Evolutionary conservation across 2,113 vertebrate genomes (phyloP), one percentile per base, ranked within the genome.

Genomic region (Hypomesus transpacificus): DNA sequence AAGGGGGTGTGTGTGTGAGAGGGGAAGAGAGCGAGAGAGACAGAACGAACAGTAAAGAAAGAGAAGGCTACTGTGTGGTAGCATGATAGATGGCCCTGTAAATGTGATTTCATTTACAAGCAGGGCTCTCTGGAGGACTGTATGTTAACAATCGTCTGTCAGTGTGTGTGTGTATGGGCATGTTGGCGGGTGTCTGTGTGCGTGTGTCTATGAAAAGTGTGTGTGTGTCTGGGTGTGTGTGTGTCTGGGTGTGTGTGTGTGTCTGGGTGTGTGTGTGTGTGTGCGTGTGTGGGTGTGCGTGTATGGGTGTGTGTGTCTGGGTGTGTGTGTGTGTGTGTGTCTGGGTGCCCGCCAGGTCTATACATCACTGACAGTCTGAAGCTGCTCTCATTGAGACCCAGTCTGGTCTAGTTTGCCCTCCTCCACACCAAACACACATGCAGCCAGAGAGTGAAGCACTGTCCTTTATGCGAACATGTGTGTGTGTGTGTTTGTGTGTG

Each of bases 101-200:
- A 77, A 14, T 0, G 0, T 24, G 53, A 11, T 64, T 70, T 76
- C 75, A 81, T 21, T 70, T 71, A 75, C 68, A 63, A 87, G 73
- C 68, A 80, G 64, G 20, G 52, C 60, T 74, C 71, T 75, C 80
- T 13, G 66, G 58, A 63, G 70, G 80, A 46, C 64, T 67, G 74
- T 80, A 80, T 34, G 53, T 70, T 81, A 82, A 83, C 68, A 57
- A 57, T 75, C 63, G 58, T 69, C 77, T 61, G 75, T 70, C 71
- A 73, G 69, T 53, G 71, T 68, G 66, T 56, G 17, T 8, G 17
- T 56, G 53, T 56, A 14, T 56, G 53, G 4, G 53, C 1, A 14
- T 5, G 16, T 56, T 22, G 14, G 59, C 28, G 22, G 14, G 24
- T 61, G 22, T 26, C 5, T 61, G 60, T 31, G 26, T 34, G 18